Conservation (phyloP, 2,113 vertebrate genomes). For the Montifringilla adamsi region DNA sequence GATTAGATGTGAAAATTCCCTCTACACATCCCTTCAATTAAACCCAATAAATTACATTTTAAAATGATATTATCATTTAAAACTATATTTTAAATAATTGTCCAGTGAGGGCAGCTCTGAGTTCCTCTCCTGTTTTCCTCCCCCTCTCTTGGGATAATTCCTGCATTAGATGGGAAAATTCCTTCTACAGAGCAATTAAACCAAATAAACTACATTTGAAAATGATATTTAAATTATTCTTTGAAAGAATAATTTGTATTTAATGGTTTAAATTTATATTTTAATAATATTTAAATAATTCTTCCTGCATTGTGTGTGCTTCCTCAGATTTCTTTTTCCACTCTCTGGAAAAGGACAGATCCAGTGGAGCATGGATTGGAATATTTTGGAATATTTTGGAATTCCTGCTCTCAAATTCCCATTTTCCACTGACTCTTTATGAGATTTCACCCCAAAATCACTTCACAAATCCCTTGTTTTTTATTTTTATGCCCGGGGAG, state of each 20-base stretch:
- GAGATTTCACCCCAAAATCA: background rate
- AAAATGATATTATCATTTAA: too few species aligned
- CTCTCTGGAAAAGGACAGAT: background rate
- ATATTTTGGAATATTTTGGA: background rate
- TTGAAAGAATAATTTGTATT: background rate
- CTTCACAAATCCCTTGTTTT: too few species aligned
- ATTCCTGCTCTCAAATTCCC: background rate
- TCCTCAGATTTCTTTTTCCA: accelerated
- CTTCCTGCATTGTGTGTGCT: too few species aligned
- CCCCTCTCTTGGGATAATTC: background rate
- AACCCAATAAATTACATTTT: too few species aligned
- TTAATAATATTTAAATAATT: background rate
- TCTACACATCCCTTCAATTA: too few species aligned
- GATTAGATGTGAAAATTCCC: too few species aligned
- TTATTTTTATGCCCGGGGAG: background rate
- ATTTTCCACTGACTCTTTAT: accelerated
- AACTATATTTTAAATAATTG: too few species aligned
- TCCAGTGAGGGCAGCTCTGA: too few species aligned
- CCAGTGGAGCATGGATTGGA: background rate
- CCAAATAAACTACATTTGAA: background rate
- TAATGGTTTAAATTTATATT: too few species aligned
- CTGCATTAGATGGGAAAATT: background rate
- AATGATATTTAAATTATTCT: background rate
- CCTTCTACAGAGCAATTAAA: background rate
- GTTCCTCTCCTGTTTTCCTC: background rate